Evolutionary conservation across 2,113 vertebrate species (phyloP).

Genomic region (Leptobrachium leishanense): DNA sequence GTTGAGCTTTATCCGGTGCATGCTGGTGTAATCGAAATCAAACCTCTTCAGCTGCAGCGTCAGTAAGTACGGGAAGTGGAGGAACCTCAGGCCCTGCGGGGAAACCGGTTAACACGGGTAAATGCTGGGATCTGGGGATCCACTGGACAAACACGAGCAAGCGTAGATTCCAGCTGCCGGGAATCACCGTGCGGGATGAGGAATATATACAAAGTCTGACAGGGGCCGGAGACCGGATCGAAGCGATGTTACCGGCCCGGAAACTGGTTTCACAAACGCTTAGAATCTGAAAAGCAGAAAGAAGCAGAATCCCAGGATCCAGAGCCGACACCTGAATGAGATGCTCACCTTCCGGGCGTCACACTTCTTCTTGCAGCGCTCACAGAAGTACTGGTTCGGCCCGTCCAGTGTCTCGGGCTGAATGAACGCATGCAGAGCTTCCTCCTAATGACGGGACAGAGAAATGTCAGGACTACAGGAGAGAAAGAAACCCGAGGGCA

Average conservation of each 20-base stretch:
- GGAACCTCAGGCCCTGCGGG: constrained; percentile 87
- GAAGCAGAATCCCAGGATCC: too few relatives aligned
- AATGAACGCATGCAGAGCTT: constrained; percentile 96
- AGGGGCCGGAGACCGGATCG: too few relatives aligned
- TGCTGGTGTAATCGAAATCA: constrained; percentile 98
- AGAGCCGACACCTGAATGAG: background rate
- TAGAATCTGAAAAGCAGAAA: too few relatives aligned
- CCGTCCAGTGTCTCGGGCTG: constrained; percentile 97
- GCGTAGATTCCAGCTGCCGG: too few relatives aligned
- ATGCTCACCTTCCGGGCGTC: constrained; percentile 90
- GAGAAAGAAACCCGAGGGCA: too few relatives aligned
- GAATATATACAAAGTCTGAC: too few relatives aligned
- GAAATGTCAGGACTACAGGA: too few relatives aligned
- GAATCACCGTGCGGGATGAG: too few relatives aligned
- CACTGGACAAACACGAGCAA: too few relatives aligned
- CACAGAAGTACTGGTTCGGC: constrained; percentile 97
- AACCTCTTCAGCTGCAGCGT: constrained; percentile 96
- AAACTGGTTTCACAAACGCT: too few relatives aligned
- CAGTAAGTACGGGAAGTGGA: constrained; percentile 95
- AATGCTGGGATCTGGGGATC: too few relatives aligned
- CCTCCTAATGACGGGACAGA: constrained; percentile 72
- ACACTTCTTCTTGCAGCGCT: constrained; percentile 98
- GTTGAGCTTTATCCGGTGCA: constrained; percentile 98
- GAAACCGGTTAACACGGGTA: constrained; percentile 15
- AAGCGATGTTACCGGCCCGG: too few relatives aligned